Evolutionary conservation across 2,113 vertebrate species (phyloP).

Genomic region (Dipodomys stephensi): DNA sequence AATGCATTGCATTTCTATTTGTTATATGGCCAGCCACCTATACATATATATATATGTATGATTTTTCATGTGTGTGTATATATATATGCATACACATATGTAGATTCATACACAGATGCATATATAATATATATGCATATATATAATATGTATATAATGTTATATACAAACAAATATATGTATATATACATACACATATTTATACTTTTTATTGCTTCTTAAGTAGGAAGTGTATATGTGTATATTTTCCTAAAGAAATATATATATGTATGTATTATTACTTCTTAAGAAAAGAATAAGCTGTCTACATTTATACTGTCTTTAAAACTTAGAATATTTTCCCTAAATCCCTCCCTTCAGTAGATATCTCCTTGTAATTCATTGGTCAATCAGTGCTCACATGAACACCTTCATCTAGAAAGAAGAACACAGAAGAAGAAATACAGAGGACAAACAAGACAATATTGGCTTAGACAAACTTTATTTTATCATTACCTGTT

Average conservation of each 20-base stretch:
- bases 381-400: not conserved
- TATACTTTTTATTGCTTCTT: not conserved
- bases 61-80: too few species aligned
- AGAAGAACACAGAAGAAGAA: not conserved
- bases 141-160: too few species aligned
- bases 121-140: too few species aligned
- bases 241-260: too few species aligned
- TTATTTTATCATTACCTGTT: not conserved
- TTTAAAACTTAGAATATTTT: not conserved
- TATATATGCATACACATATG: not conserved
- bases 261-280: too few species aligned
- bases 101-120: too few species aligned
- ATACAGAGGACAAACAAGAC: not conserved
- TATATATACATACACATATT: not conserved
- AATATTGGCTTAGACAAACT: not conserved
- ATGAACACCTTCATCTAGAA: not conserved
- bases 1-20: too few species aligned
- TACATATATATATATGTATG: too few species aligned
- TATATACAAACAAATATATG: too few species aligned
- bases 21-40: too few species aligned
- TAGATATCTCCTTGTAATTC: not conserved
- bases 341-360: not conserved
- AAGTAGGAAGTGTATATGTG: too few species aligned
- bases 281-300: not conserved
- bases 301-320: not conserved